These are phyloP conservation scores for Apodemus sylvaticus DNA, from an alignment of 2,113 vertebrate genomes.

Conservation along the genomic window DNA sequence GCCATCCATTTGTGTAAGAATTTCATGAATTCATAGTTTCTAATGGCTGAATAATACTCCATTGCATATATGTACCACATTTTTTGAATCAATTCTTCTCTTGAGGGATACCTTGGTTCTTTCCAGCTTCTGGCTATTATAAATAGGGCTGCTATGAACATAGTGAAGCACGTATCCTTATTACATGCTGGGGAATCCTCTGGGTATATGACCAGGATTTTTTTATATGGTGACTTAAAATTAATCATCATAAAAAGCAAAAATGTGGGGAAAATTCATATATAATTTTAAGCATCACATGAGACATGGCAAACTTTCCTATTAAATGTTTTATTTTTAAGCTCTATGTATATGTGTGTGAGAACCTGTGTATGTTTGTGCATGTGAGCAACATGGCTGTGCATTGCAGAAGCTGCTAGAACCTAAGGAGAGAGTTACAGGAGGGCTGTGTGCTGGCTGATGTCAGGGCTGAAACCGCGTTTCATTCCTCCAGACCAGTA, in stretches of 20 bases:
- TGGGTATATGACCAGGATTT: too few species aligned
- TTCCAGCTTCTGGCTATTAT: too few species aligned
- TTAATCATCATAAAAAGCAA: not conserved
- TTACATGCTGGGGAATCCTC: too few species aligned
- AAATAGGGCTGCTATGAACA: too few species aligned
- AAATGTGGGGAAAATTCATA: not conserved
- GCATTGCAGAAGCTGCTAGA: not conserved
- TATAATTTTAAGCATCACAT: constrained; percentile 6
- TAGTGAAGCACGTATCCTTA: too few species aligned
- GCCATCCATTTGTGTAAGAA: too few species aligned
- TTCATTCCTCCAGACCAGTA: not conserved
- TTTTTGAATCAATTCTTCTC: too few species aligned
- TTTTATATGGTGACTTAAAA: not conserved
- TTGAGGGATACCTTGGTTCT: too few species aligned
- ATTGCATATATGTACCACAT: too few species aligned
- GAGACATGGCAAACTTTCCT: not conserved
- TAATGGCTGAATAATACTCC: too few species aligned
- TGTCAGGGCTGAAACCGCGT: not conserved
- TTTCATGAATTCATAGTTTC: too few species aligned
- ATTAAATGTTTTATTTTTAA: not conserved
- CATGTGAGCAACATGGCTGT: not conserved
- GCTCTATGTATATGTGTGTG: not conserved
- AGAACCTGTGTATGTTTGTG: not conserved
- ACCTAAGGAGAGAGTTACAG: not conserved
- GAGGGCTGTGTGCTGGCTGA: not conserved